Evolutionary conservation across 2,113 vertebrate genomes (phyloP).

Genomic region (Ophiodon elongatus): DNA sequence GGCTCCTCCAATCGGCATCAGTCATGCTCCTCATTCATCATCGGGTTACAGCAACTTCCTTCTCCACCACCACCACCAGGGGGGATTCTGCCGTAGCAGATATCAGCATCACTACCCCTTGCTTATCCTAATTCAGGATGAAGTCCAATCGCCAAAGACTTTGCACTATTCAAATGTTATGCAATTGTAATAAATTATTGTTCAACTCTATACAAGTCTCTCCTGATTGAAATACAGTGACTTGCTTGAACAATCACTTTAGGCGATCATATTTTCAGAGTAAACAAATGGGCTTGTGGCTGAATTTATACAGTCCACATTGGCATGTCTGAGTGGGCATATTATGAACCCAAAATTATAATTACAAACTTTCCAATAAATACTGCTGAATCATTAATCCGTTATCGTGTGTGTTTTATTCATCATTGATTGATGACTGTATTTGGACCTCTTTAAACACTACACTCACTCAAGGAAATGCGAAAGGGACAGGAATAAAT

Average conservation of each 20-base stretch:
- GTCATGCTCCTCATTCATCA: too few relatives aligned
- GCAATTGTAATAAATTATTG: too few relatives aligned
- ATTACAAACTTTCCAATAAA: slow-evolving; percentile 58
- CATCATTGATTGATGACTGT: slow-evolving; percentile 11
- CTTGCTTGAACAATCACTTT: slow-evolving; percentile 61
- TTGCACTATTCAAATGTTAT: too few relatives aligned
- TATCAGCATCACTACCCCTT: too few relatives aligned
- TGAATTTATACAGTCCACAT: slow-evolving; percentile 51
- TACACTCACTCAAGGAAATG: slow-evolving; percentile 4
- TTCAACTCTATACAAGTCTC: too few relatives aligned
- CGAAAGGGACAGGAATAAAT: slow-evolving; percentile 17
- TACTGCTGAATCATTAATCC: slow-evolving; percentile 24
- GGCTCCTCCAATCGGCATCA: too few relatives aligned
- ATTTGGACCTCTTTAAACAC: slow-evolving; percentile 14
- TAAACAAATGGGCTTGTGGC: slow-evolving; percentile 64
- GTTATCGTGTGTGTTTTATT: slow-evolving; percentile 13
- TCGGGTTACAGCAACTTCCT: too few relatives aligned
- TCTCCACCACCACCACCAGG: too few relatives aligned
- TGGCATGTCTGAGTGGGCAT: slow-evolving; percentile 52
- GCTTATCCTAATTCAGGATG: too few relatives aligned
- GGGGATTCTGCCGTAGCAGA: too few relatives aligned
- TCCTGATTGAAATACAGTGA: too few relatives aligned
- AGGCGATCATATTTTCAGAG: slow-evolving; percentile 49
- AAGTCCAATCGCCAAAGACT: too few relatives aligned
- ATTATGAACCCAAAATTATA: slow-evolving; percentile 53